phyloP scores from a whole-genome alignment of 2,113 vertebrate species.

The Melospiza melodia region DNA sequence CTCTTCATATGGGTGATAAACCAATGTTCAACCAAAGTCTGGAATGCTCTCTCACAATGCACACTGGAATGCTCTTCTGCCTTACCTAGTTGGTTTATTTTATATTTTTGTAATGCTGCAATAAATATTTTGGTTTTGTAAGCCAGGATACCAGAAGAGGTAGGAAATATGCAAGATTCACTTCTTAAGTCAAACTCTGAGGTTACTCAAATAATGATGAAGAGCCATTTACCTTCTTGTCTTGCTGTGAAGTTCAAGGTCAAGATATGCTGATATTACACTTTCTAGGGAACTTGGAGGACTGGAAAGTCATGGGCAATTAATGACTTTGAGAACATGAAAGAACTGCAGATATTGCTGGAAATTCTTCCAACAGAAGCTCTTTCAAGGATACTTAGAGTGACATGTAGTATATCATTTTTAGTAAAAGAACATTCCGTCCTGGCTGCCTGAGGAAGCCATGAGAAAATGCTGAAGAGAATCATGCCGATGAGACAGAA shows the following conservation, averaged over 20 bases:
- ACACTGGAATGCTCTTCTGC: not conserved
- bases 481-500: not conserved
- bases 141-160: not conserved
- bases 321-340: constrained; percentile 36
- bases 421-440: constrained; percentile 30
- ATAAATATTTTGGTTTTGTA: not conserved
- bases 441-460: not conserved
- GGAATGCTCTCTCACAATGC: not conserved
- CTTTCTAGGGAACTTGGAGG: constrained; percentile 29
- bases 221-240: not conserved
- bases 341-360: constrained; percentile 47
- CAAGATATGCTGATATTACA: constrained; percentile 45
- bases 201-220: not conserved
- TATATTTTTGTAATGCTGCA: not conserved
- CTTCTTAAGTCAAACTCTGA: not conserved
- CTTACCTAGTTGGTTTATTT: not conserved
- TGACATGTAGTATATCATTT: constrained; percentile 43
- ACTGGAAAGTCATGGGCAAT: constrained; percentile 14
- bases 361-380: constrained; percentile 52
- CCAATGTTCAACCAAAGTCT: not conserved
- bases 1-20: not conserved
- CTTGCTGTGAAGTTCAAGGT: not conserved
- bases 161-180: not conserved
- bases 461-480: not conserved
- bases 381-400: constrained; percentile 18